Conservation (phyloP, 2,888 invertebrate species). For the Harpalus rubripes region DNA sequence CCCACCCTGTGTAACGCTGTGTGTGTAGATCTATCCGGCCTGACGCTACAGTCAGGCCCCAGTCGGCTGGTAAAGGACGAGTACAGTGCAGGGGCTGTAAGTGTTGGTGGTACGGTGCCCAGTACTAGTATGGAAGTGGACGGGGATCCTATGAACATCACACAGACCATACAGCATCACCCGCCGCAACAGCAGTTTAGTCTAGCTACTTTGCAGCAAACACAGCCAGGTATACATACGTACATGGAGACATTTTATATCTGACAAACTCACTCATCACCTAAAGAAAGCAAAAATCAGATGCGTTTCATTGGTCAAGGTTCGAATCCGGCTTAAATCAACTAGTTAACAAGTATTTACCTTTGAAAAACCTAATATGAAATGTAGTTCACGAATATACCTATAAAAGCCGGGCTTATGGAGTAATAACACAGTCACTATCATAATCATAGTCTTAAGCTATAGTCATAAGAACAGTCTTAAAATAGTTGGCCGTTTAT, state of each 20-base stretch:
- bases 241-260: neutral
- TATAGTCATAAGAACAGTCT: too few relatives aligned
- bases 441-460: too few relatives aligned
- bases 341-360: too few relatives aligned
- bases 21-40: constrained; percentile 89
- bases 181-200: constrained; percentile 83
- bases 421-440: too few relatives aligned
- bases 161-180: constrained; percentile 86
- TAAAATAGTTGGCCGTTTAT: too few relatives aligned
- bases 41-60: constrained; percentile 90
- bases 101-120: constrained; percentile 77
- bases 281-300: neutral
- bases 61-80: constrained; percentile 95
- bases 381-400: too few relatives aligned
- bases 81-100: constrained; percentile 88
- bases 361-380: too few relatives aligned
- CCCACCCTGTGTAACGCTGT: neutral
- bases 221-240: constrained; percentile 73
- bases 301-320: too few relatives aligned
- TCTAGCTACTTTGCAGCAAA: constrained; percentile 77
- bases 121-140: constrained; percentile 81
- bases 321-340: too few relatives aligned
- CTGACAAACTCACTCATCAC: neutral
- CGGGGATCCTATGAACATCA: constrained; percentile 78
- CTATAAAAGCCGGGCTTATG: too few relatives aligned